Evolutionary conservation across 2,888 invertebrate genomes (phyloP).

Genomic region (Orchesellides sinensis): DNA sequence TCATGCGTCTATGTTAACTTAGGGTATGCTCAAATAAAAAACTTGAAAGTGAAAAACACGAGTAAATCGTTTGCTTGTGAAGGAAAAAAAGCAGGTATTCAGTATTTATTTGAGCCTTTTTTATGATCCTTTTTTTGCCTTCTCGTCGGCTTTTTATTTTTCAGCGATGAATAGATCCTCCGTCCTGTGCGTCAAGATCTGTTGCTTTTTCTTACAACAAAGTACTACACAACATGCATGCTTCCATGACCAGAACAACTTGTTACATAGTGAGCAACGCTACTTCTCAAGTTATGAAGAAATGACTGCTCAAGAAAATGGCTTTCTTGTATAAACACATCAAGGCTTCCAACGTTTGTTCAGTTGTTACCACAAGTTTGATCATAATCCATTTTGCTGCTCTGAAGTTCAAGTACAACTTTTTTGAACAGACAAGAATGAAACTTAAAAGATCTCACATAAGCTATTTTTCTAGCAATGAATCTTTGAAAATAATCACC

Average conservation of each 20-base stretch:
- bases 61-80: not conserved
- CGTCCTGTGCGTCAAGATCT: too few species aligned
- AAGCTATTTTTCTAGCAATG: conserved; percentile 3
- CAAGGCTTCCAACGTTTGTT: not conserved
- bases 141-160: not conserved
- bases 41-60: too few species aligned
- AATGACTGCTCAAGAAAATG: too few species aligned
- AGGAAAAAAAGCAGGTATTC: not conserved
- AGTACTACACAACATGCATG: not conserved
- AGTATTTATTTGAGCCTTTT: not conserved
- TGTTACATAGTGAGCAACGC: conserved; percentile 10
- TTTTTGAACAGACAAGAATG: not conserved
- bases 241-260: conserved; percentile 36
- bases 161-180: not conserved
- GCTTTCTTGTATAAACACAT: not conserved
- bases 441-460: not conserved
- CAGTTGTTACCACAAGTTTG: not conserved
- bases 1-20: too few species aligned
- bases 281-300: too few species aligned
- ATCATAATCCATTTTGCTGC: not conserved
- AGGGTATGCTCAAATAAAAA: too few species aligned
- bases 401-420: too few species aligned
- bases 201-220: too few species aligned
- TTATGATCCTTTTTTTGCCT: not conserved
- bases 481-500: conserved; percentile 21